Evolutionary conservation across 2,888 invertebrate genomes (phyloP), one percentile per base, ranked within the genome.

Genomic region (Parochlus steinenii): DNA sequence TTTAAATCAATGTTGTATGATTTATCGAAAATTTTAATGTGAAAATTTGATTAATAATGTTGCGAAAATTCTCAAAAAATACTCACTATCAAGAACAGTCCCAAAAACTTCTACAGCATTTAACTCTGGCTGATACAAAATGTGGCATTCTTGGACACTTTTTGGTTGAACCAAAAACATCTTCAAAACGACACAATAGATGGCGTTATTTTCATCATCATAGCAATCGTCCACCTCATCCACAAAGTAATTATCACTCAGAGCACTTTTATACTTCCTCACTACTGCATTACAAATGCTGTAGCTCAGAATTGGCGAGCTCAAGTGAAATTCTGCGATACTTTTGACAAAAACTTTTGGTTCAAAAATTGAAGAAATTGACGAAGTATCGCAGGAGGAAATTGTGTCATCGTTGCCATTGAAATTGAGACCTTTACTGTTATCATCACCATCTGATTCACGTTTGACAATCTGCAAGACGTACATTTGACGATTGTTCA

Each of bases 81-180:
- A n/a, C 6, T 4, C 27, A 11, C n/a, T n/a, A n/a, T n/a, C n/a
- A n/a, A n/a, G n/a, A n/a, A n/a, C 39, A 11, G 47, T 47, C 41
- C 44, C 51, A 15, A 48, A 47, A 3, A 53, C 45, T 19, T 53
- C 55, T 3, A 46, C 40, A 17, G 47, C 51, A 5, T 46, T 39
- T 3, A 52, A 46, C 6, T 64, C 62, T 33, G 66, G 65, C 40
- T 60, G 48, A 55, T 74, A 78, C 4, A 71, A 67, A 30, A 86
- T 75, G 45, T 73, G 68, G 44, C 81, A 77, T 51, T 87, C 83
- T 58, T 90, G 89, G 41, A 92, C 63, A 3, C 86, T 83, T 58
- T 85, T 86, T 18, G 85, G 83, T 52, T 87, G 85, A 40, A 89
- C 80, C 41, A 85, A 68, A 56, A 78, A 79, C 66, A 87, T 67